Percentiles rank a stretch among this genome's conserved stretches.
phyloP scores from a whole-genome alignment of 1,140 invertebrate genomes.

The Leptinotarsa texana region DNA sequence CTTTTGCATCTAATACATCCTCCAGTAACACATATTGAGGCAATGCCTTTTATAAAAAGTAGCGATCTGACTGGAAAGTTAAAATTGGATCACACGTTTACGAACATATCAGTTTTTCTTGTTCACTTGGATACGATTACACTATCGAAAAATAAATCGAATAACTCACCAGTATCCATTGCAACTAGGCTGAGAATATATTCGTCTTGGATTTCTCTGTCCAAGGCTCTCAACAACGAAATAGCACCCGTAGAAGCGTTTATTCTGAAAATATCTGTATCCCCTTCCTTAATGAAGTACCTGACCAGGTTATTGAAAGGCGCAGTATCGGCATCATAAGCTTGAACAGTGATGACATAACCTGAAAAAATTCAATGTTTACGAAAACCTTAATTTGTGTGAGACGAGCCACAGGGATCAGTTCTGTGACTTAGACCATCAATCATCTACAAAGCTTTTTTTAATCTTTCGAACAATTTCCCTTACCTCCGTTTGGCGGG shows the following conservation, averaged over 20 bases:
- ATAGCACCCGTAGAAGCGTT: constrained; percentile 89
- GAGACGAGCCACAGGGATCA: too few species aligned
- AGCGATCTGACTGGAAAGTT: too few species aligned
- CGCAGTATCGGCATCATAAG: constrained; percentile 88
- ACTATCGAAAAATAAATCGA: neutral
- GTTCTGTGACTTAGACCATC: neutral
- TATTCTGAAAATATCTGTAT: constrained; percentile 84
- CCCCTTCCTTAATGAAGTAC: constrained; percentile 91
- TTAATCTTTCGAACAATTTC: too few species aligned
- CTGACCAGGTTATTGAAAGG: constrained; percentile 86
- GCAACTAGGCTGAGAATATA: constrained; percentile 85
- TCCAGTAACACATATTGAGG: too few species aligned
- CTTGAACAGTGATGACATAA: constrained; percentile 79
- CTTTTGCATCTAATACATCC: too few species aligned
- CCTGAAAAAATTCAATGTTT: constrained; percentile 45
- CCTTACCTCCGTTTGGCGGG: constrained; percentile 66
- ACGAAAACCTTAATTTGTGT: too few species aligned
- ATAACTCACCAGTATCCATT: constrained; percentile 86
- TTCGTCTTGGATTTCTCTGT: constrained; percentile 80
- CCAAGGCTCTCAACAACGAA: constrained; percentile 76
- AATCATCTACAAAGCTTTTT: neutral
- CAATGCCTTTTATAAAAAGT: too few species aligned
- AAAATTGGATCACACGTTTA: too few species aligned
- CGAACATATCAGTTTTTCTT: too few species aligned
- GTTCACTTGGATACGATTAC: too few species aligned